A percentile compares a stretch with the other conserved stretches of the same genome.
Conservation (phyloP, 2,113 vertebrate species). For the Saccopteryx bilineata region DNA sequence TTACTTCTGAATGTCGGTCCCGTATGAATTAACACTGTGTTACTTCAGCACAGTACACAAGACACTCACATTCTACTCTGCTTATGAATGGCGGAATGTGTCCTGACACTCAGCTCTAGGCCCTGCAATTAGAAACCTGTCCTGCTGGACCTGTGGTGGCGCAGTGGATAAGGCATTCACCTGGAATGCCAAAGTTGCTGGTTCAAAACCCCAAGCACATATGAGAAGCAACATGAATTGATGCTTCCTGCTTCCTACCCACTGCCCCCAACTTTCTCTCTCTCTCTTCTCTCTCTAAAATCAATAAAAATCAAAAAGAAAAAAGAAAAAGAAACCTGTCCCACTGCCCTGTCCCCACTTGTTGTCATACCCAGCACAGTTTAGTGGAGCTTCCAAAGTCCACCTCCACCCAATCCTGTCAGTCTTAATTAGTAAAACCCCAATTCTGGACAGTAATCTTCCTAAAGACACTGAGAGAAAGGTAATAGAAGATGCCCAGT, state of each 20-base stretch:
- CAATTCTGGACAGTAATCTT: constrained; percentile 34
- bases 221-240: too few relatives aligned
- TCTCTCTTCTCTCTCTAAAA: too few relatives aligned
- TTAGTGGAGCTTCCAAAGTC: not conserved
- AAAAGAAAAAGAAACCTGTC: not conserved
- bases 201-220: too few relatives aligned
- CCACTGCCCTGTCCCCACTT: not conserved
- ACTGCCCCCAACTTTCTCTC: too few relatives aligned
- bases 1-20: not conserved
- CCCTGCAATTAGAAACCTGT: not conserved
- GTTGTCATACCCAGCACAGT: not conserved
- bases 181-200: too few relatives aligned
- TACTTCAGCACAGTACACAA: not conserved
- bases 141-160: not conserved
- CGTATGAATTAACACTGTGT: not conserved
- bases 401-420: not conserved
- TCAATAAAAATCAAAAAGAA: too few relatives aligned
- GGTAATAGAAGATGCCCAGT: constrained; percentile 5
- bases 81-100: not conserved
- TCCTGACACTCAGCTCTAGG: not conserved
- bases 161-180: too few relatives aligned
- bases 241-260: too few relatives aligned
- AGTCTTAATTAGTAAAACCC: not conserved
- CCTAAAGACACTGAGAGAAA: constrained; percentile 47
- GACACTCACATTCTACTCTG: not conserved